Percentiles rank a stretch among this genome's conserved stretches.
Conservation (phyloP, 1,140 invertebrate species). For the Ostrea edulis region DNA sequence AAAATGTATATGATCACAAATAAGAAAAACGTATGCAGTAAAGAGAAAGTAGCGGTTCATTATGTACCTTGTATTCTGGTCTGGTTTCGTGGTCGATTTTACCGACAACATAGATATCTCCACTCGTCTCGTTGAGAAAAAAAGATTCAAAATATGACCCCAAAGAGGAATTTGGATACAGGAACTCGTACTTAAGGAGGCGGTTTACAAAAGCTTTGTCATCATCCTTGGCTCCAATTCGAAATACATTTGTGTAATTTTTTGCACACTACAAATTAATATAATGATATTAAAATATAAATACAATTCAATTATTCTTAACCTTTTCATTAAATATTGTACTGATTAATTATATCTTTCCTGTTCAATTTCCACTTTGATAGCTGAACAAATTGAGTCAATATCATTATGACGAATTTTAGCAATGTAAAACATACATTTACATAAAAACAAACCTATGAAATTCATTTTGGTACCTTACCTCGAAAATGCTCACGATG, state of each 20-base stretch:
- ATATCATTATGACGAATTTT: too few species aligned
- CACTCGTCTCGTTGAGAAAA: background rate
- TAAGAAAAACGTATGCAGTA: too few species aligned
- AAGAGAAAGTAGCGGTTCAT: too few species aligned
- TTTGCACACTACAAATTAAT: slow-evolving; percentile 26
- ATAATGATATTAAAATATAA: background rate
- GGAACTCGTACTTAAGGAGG: background rate
- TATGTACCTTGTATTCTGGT: background rate
- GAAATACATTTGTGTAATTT: background rate
- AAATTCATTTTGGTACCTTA: background rate
- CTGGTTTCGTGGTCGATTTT: background rate
- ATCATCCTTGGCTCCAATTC: background rate
- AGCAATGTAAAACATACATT: too few species aligned
- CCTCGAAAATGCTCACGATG: background rate
- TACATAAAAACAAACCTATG: too few species aligned
- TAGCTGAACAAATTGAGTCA: too few species aligned
- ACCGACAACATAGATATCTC: background rate
- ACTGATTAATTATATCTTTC: too few species aligned
- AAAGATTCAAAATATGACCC: background rate
- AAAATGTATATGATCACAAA: too few species aligned
- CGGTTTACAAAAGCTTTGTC: background rate
- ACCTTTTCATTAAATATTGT: too few species aligned
- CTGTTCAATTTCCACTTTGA: too few species aligned
- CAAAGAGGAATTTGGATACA: background rate
- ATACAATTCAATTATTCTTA: too few species aligned